Conservation (phyloP, 2,888 invertebrate species). For the Nasonia oneida region DNA sequence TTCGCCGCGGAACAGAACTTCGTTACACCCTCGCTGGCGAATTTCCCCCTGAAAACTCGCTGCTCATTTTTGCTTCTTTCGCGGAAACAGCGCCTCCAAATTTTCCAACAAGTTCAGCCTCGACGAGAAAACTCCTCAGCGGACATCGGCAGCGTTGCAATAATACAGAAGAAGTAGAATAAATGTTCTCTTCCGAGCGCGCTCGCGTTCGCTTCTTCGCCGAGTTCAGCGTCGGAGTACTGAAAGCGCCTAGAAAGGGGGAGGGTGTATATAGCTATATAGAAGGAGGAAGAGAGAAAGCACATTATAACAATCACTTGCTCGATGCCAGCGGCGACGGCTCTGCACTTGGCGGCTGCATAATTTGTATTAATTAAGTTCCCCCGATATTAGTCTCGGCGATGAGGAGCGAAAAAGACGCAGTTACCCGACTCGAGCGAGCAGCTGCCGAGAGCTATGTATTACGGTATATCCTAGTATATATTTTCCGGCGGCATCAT, state of each 20-base stretch:
- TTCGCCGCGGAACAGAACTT: not conserved
- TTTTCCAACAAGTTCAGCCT: conserved; percentile 11
- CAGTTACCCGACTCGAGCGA: conserved; percentile 15
- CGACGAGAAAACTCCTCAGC: not conserved
- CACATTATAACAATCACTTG: conserved; percentile 47
- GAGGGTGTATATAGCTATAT: not conserved
- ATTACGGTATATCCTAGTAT: not conserved
- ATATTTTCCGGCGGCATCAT: conserved; percentile 34
- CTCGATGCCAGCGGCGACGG: conserved; percentile 21
- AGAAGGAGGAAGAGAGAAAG: not conserved
- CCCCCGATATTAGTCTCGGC: conserved; percentile 35
- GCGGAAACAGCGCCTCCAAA: not conserved
- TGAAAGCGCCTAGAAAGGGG: not conserved
- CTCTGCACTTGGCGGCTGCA: conserved; percentile 46
- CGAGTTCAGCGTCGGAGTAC: not conserved
- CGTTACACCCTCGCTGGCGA: not conserved
- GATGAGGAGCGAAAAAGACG: conserved; percentile 45
- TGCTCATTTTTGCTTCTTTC: not conserved
- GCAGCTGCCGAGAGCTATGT: not conserved
- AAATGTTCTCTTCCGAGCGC: not conserved
- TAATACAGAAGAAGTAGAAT: not conserved
- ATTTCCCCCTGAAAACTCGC: not conserved
- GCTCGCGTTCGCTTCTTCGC: conserved; percentile 22
- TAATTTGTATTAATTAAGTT: conserved; percentile 61
- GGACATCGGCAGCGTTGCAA: not conserved